Base-by-base conservation (phyloP, 1,140 invertebrate species). In the Zaprionus nigranus region DNA sequence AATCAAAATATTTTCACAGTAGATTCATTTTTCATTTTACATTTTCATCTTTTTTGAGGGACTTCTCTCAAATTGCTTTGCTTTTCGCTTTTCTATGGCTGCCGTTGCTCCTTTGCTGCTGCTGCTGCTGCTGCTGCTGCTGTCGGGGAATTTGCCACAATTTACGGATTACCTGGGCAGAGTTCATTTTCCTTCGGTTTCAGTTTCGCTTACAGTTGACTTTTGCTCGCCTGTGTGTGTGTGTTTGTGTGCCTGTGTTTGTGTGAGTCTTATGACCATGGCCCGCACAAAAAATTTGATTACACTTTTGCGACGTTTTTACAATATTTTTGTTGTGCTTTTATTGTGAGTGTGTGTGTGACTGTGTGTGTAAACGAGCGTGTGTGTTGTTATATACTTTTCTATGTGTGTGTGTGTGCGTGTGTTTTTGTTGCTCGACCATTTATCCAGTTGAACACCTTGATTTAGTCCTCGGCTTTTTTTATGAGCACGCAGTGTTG, bases 391-490 rank as follows among this genome's bases (percentile, higher is more conserved):
- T 46, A 5, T n/a, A 15, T 43, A 17, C 13, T 13, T 43, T 3
- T 46, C 1, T 46, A 5, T 46, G n/a, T 17, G 5, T 46, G 40
- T 46, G n/a, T 17, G n/a, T 43, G 40, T 17, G n/a, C 7, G n/a
- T 9, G 40, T 6, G 24, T 13, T 56, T 36, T 65, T 65, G 53
- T 34, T 65, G 40, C 63, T 51, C 20, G 30, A 17, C 51, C 63
- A 65, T 65, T 68, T 62, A 69, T 74, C 38, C 71, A 68, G 65
- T 73, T 73, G 64, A 67, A 73, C 65, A 61, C 65, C 71, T 74
- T 69, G 71, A 74, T 69, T 68, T 74, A 69, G 65, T 69, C 51
- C 38, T 36, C 46, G 34, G 13, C 38, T 46, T 54, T 74, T 74
- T 68, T 68, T 56, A 61, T 65, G 62, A 36, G 38, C 46, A 28